Percentiles rank a stretch among this genome's conserved stretches.
Conservation (phyloP, 92 coral and sea anemone genomes). For the Umimayanthus chanpuru region DNA sequence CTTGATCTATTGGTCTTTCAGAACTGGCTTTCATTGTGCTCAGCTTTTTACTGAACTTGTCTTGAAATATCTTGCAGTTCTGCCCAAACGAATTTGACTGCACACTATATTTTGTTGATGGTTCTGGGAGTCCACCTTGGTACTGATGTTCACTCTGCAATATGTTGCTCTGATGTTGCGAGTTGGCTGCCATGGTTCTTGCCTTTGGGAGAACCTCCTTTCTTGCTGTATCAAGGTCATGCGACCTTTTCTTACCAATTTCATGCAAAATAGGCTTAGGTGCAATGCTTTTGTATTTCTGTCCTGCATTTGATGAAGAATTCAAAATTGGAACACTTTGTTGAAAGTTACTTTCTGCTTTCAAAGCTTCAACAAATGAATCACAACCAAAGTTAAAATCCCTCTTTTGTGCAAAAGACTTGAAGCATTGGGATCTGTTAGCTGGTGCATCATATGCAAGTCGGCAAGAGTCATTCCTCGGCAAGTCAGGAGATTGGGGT, state of each 20-base stretch:
- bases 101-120: background rate
- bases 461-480: background rate
- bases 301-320: background rate
- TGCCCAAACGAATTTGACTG: background rate
- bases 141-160: background rate
- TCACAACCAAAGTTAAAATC: background rate
- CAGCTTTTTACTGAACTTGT: background rate
- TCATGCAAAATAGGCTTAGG: slow-evolving; percentile 33
- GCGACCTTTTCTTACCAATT: background rate
- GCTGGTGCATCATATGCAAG: background rate
- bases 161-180: background rate
- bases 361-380: slow-evolving; percentile 9
- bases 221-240: background rate
- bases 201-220: slow-evolving; percentile 20
- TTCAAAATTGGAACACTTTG: slow-evolving; percentile 4
- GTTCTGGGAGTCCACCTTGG: background rate
- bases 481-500: background rate
- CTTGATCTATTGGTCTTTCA: background rate
- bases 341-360: slow-evolving; percentile 17
- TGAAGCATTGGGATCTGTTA: background rate
- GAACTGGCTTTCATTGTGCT: background rate
- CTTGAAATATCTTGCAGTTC: background rate
- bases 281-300: slow-evolving; percentile 34
- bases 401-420: background rate
- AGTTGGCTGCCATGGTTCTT: background rate